phyloP scores from a whole-genome alignment of 2,888 invertebrate species.

The Leucania comma region DNA sequence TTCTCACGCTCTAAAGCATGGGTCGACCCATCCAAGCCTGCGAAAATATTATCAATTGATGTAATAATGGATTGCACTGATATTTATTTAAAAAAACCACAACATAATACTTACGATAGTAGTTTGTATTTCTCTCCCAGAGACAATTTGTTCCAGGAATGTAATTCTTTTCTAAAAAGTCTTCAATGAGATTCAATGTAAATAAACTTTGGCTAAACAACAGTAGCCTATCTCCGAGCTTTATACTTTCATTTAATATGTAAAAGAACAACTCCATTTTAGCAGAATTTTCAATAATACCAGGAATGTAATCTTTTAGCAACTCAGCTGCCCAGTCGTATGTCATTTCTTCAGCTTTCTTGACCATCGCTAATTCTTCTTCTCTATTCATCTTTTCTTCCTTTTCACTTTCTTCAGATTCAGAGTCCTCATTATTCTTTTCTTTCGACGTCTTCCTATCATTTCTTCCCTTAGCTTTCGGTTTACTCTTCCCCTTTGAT shows the following conservation, averaged over 20 bases:
- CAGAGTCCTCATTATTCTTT: slow-evolving; percentile 89
- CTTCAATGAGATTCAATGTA: slow-evolving; percentile 98
- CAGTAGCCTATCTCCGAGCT: slow-evolving; percentile 96
- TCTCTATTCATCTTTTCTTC: slow-evolving; percentile 91
- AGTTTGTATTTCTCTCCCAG: slow-evolving; percentile 97
- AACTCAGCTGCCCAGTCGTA: slow-evolving; percentile 97
- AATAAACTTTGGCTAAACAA: slow-evolving; percentile 99
- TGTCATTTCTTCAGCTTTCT: slow-evolving; percentile 95
- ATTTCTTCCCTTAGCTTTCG: slow-evolving; percentile 85
- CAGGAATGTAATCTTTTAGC: slow-evolving; percentile 96
- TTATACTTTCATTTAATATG: slow-evolving; percentile 96
- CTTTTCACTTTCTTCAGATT: slow-evolving; percentile 90
- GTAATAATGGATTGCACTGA: neutral
- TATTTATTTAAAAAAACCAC: neutral
- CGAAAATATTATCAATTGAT: slow-evolving; percentile 57
- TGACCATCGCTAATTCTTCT: slow-evolving; percentile 89
- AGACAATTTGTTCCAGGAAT: slow-evolving; percentile 93
- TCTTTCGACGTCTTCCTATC: slow-evolving; percentile 87
- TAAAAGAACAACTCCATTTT: slow-evolving; percentile 98
- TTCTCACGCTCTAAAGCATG: slow-evolving; percentile 98
- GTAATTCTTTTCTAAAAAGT: slow-evolving; percentile 94
- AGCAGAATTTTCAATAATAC: slow-evolving; percentile 97
- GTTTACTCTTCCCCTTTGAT: slow-evolving; percentile 79
- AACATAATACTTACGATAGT: slow-evolving; percentile 94
- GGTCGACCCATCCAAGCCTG: slow-evolving; percentile 98